Conservation (phyloP, 2,113 vertebrate species). For the Sinocyclocheilus anophthalmus region DNA sequence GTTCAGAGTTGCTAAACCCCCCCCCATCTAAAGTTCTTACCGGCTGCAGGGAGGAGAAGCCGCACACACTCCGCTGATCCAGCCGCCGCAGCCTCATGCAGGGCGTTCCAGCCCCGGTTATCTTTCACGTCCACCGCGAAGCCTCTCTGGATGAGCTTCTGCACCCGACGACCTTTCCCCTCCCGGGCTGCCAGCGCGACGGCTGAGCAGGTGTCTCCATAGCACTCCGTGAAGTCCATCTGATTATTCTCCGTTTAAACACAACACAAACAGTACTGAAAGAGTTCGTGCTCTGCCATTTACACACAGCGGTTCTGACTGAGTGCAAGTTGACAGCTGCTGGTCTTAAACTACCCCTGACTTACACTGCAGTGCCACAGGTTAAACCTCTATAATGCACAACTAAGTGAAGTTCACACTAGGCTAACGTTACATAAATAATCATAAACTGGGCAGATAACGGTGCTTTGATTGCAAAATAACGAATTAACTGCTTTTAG, state of each 20-base stretch:
- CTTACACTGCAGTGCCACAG: not conserved
- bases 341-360: not conserved
- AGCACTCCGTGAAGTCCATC: constrained; percentile 89
- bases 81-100: constrained; percentile 88
- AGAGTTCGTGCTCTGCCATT: not conserved
- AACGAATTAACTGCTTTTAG: not conserved
- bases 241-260: not conserved
- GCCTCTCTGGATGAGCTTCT: constrained; percentile 79
- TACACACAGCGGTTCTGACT: not conserved
- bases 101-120: constrained; percentile 92
- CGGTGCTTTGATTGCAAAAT: not conserved
- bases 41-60: constrained; percentile 69
- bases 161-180: constrained; percentile 74
- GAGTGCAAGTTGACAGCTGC: not conserved
- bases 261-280: constrained; percentile 7
- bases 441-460: not conserved
- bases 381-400: not conserved
- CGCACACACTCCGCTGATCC: constrained; percentile 80
- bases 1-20: constrained; percentile 62
- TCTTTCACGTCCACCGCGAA: constrained; percentile 82
- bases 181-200: constrained; percentile 83
- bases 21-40: constrained; percentile 61
- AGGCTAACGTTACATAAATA: not conserved
- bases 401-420: not conserved
- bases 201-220: constrained; percentile 82